Evolutionary conservation across 2,113 vertebrate species (phyloP).

Genomic region (Lathamus discolor): DNA sequence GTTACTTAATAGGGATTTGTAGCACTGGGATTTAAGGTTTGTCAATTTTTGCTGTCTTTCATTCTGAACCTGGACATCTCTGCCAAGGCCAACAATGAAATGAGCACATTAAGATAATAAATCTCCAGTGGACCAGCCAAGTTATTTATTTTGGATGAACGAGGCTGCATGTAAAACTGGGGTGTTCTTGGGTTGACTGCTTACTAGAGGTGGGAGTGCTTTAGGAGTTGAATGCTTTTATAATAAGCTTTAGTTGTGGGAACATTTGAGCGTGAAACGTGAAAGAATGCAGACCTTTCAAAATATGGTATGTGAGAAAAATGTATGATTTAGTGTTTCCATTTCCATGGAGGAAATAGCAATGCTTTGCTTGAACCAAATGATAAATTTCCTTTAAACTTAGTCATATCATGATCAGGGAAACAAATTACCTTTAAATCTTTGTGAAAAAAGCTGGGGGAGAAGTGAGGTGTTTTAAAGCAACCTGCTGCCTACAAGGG

Average conservation of each 20-base stretch:
- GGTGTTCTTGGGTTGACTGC: not conserved
- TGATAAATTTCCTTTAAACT: slow-evolving; percentile 34
- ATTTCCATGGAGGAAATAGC: slow-evolving; percentile 54
- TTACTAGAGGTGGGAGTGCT: slow-evolving; percentile 15
- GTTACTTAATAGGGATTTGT: not conserved
- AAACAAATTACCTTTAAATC: slow-evolving; percentile 1
- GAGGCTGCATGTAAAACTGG: not conserved
- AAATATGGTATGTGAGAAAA: slow-evolving; percentile 40
- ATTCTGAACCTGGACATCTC: not conserved
- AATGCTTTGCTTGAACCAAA: slow-evolving; percentile 28
- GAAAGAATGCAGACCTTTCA: slow-evolving; percentile 58
- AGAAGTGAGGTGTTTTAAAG: not conserved
- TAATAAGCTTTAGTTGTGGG: slow-evolving; percentile 39
- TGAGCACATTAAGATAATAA: slow-evolving; percentile 24
- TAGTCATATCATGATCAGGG: not conserved
- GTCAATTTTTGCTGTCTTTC: not conserved
- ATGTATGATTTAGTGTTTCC: slow-evolving; percentile 60
- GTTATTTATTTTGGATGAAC: slow-evolving; percentile 45
- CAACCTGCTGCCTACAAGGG: not conserved
- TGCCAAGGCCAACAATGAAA: slow-evolving; percentile 43
- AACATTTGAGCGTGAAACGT: slow-evolving; percentile 32
- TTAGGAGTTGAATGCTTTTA: not conserved
- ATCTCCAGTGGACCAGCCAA: not conserved
- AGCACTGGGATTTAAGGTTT: slow-evolving; percentile 22
- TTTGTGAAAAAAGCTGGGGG: not conserved